Base-by-base conservation (phyloP, 2,888 invertebrate species). In the Cremastinae sp. region DNA sequence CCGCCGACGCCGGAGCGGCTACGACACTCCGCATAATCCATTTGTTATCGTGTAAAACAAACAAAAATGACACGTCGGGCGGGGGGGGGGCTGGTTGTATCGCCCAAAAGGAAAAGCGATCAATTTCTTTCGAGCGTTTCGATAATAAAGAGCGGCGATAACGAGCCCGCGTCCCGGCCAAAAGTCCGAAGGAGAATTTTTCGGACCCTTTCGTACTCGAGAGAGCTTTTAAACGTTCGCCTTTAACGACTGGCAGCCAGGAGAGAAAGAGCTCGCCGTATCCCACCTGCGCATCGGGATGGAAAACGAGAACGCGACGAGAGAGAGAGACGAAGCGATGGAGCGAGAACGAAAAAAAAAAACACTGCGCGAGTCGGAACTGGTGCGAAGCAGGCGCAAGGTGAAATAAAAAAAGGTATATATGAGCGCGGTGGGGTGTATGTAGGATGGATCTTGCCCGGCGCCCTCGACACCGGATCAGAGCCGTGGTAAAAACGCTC, bases 211-310 rank as follows among this genome's bases (percentile, higher is more conserved):
- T 66, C 45, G 72, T 47, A 28, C 28, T 69, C 53, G 71, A 78
- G 69, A 75, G 79, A 78, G 75, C 78, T 74, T 78, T 74, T 73
- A 75, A 79, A 78, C 68, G 79, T 53, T 73, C 47, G 53, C 53
- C 53, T 68, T 56, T 71, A 72, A 73, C 51, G 61, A 75, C 71
- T 54, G 66, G 64, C 59, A 72, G 69, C 28, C 38, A 72, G 75
- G 77, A 79, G 77, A 72, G 72, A 78, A 54, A 78, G 70, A 79
- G 78, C 79, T 78, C 78, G n/a, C n/a, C n/a, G 66, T 56, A 74
- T 68, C 74, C 54, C 74, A 59, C 54, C 58, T 65, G 18, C 56
- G 14, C 28, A 43, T 65, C 56, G 20, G 45, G 66, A 49, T 68
- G 47, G 43, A 62, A 41, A 69, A 45, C n/a, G 56, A 54, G 45